phyloP scores from a whole-genome alignment of 92 coral and sea anemone genomes.

The Palythoa grandis region DNA sequence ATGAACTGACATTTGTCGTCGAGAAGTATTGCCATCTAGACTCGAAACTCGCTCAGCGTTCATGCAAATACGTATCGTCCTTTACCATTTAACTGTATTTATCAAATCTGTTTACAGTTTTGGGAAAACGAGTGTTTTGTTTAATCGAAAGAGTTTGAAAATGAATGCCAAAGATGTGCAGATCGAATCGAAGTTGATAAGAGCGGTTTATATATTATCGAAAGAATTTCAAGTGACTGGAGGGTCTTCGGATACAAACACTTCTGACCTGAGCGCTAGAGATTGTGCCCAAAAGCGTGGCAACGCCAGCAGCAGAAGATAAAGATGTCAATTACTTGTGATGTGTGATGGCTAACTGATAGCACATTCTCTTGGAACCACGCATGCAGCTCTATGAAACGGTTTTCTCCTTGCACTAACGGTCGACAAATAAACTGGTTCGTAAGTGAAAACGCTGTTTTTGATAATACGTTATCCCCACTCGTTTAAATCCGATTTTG shows the following conservation, averaged over 20 bases:
- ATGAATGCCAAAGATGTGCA: not conserved
- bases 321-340: conserved; percentile 25
- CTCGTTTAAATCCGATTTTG: conserved; percentile 1
- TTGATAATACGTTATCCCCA: not conserved
- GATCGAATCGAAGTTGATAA: not conserved
- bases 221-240: conserved; percentile 14
- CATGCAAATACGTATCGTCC: too few species aligned
- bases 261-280: not conserved
- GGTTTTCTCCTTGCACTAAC: not conserved
- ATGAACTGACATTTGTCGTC: not conserved
- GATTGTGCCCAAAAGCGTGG: not conserved
- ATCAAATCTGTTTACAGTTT: too few species aligned
- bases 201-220: not conserved
- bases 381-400: not conserved
- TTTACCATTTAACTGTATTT: too few species aligned
- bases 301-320: not conserved
- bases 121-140: not conserved
- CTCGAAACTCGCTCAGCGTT: too few species aligned
- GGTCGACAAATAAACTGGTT: not conserved
- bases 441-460: not conserved
- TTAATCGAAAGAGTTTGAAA: not conserved
- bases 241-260: conserved; percentile 16
- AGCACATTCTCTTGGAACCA: conserved; percentile 16
- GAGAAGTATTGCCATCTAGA: conserved; percentile 1
- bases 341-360: conserved; percentile 7